Evolutionary conservation across 2,113 vertebrate species (phyloP), one percentile per base, ranked within the genome.

Genomic region (Tachysurus vachellii): DNA sequence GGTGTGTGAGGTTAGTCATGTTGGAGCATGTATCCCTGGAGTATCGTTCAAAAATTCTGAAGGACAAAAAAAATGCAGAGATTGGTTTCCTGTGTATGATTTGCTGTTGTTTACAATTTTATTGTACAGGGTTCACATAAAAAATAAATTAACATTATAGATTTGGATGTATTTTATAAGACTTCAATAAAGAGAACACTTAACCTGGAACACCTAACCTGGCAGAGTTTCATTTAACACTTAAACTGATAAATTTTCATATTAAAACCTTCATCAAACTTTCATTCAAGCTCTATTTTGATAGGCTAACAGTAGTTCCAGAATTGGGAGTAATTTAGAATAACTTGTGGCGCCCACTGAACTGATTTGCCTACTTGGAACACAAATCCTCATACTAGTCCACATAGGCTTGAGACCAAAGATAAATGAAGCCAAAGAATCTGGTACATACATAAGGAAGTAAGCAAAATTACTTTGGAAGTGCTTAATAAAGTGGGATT

Each of bases 1-100:
- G 61, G 26, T 0, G 23, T 54, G 44, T 82, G 56, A 57, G 68
- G 71, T 87, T 85, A 56, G 28, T 85, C 83, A 59, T 85, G 68
- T 80, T 85, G 76, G 17, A 75, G 62, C 26, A 62, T 12, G 44
- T 19, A 59, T 83, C 83, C 83, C 71, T 85, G 19, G 68, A 5
- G 6, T 61, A n/a, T 59, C 59, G 28, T 87, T 82, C 42, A 76
- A 31, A 82, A 50, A 50, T 50, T 11, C 61, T 12, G 26, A 64
- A 14, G 80, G 36, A 64, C 36, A 66, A 28, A 66, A 54, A 80
- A 86, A 56, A 73, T 28, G 31, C 11, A 36, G 36, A 8, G 28
- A 59, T 80, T 21, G 28, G 17, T 5, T 28, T 59, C 10, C 23
- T 31, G 47, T 54, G 16, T 79, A 54, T 8, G 28, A 42, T 80